phyloP scores from a whole-genome alignment of 2,113 vertebrate genomes.

The Macroglossus sobrinus region DNA sequence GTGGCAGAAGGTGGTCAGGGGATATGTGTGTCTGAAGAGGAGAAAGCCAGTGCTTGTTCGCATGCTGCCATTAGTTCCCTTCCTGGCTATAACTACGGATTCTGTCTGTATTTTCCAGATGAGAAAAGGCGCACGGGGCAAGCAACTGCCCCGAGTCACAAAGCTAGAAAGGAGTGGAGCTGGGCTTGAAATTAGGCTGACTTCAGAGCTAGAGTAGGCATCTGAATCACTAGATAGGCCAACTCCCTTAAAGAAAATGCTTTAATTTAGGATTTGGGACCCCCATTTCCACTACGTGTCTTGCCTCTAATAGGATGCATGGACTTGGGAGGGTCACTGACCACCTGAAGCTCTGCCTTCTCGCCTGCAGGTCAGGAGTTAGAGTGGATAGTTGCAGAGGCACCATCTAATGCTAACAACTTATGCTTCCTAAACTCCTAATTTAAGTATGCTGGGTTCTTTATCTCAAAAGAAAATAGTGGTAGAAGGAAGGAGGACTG shows the following conservation, averaged over 20 bases:
- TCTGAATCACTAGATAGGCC: neutral
- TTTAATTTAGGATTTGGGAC: neutral
- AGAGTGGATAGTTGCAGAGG: neutral
- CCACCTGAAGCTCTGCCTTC: neutral
- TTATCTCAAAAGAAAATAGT: neutral
- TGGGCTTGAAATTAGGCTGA: neutral
- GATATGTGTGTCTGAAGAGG: too few species aligned
- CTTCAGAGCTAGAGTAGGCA: neutral
- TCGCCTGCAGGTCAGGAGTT: neutral
- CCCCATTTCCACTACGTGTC: neutral
- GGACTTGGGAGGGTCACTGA: neutral
- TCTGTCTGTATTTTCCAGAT: neutral
- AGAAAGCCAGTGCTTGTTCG: accelerated
- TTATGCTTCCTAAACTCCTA: neutral
- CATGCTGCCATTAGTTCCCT: accelerated
- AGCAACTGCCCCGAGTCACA: neutral
- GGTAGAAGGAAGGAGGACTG: neutral
- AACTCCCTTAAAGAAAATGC: neutral
- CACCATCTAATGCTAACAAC: neutral
- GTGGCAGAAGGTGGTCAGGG: neutral
- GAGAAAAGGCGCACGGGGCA: accelerated
- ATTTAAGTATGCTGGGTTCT: neutral
- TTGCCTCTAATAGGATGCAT: neutral
- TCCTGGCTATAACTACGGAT: neutral
- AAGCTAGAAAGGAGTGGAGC: neutral